Percentiles rank a stretch among this genome's conserved stretches.
Conservation (phyloP, 2,113 vertebrate genomes). For the Oncorhynchus keta region DNA sequence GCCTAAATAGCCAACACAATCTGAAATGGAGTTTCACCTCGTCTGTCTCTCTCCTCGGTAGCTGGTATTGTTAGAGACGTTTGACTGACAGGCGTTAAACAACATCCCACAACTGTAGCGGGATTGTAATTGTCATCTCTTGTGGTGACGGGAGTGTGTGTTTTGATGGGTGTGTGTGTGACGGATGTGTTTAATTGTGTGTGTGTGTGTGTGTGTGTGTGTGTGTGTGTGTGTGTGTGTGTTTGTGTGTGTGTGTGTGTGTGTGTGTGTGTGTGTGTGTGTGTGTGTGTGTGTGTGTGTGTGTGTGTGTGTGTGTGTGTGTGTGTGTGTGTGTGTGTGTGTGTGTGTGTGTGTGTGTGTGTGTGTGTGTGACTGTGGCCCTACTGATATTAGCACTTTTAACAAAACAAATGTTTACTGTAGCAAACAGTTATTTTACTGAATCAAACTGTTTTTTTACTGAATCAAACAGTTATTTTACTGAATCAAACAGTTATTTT, state of each 20-base stretch:
- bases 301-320: too few relatives aligned
- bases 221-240: background rate
- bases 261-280: too few relatives aligned
- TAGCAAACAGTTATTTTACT: background rate
- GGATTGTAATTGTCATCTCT: slow-evolving; percentile 19
- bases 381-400: background rate
- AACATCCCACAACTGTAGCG: slow-evolving; percentile 13
- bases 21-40: slow-evolving; percentile 11
- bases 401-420: slow-evolving; percentile 26
- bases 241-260: background rate
- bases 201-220: background rate
- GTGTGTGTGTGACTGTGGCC: background rate
- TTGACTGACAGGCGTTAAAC: slow-evolving; percentile 45
- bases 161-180: background rate
- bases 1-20: slow-evolving; percentile 11
- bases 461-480: too few relatives aligned
- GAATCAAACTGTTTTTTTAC: too few relatives aligned
- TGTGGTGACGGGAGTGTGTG: background rate
- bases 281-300: background rate
- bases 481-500: too few relatives aligned
- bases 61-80: background rate
- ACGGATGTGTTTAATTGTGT: background rate
- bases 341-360: too few relatives aligned
- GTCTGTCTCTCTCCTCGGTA: slow-evolving; percentile 8
- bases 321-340: too few relatives aligned